A percentile compares a stretch with the other conserved stretches of the same genome.
These are phyloP conservation scores for Torymus aiolomorphi DNA, from an alignment of 2,888 invertebrate genomes.

Conservation along the genomic window DNA sequence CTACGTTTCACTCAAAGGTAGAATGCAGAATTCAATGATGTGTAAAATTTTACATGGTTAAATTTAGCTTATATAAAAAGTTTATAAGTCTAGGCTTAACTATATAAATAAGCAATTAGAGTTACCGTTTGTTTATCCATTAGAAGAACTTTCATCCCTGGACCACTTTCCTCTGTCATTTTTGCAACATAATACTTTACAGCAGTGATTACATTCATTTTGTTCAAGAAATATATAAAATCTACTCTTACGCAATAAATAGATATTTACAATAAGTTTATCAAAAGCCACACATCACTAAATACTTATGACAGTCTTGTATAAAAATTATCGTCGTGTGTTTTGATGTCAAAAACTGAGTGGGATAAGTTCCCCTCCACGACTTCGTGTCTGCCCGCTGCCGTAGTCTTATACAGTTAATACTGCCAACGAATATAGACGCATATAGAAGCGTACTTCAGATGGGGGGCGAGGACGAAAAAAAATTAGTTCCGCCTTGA, in stretches of 20 bases:
- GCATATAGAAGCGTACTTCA: no score
- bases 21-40: no score
- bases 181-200: constrained; percentile 95
- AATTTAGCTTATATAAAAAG: constrained; percentile 9
- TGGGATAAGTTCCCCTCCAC: not conserved
- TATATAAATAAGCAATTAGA: constrained; percentile 7
- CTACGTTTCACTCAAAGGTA: no score
- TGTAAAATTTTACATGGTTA: no score
- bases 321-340: constrained; percentile 14
- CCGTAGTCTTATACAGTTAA: no score
- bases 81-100: not conserved
- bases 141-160: constrained; percentile 98
- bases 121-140: constrained; percentile 97
- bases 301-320: constrained; percentile 15
- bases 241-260: constrained; percentile 14
- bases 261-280: constrained; percentile 44
- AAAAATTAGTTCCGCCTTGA: no score
- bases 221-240: constrained; percentile 63
- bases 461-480: no score
- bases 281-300: constrained; percentile 18
- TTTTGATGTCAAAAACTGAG: constrained; percentile 30
- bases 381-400: no score
- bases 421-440: no score
- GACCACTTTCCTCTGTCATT: constrained; percentile 98
- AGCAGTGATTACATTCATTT: constrained; percentile 94